These are phyloP conservation scores for Stichopus chloronotus DNA, from an alignment of 35 echinoderm and acorn worm genomes.

Conservation along the genomic window DNA sequence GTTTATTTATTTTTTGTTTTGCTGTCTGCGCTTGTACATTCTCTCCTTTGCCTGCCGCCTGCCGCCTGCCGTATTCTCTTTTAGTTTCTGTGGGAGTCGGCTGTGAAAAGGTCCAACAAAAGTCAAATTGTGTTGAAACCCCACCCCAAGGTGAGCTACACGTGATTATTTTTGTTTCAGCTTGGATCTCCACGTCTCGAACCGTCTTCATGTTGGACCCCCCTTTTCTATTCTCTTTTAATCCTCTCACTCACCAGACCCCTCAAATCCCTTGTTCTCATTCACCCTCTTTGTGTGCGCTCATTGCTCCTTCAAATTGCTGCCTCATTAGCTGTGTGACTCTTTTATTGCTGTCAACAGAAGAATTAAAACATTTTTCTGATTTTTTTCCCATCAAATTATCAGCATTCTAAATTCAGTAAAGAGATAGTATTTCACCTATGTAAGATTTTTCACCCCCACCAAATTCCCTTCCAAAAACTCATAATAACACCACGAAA, in stretches of 20 bases:
- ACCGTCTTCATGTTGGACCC: not conserved
- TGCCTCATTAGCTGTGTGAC: too few species aligned
- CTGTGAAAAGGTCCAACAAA: slow-evolving; percentile 31
- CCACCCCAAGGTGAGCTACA: slow-evolving; percentile 38
- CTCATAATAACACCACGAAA: too few species aligned
- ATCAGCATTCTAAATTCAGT: too few species aligned
- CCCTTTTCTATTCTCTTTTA: not conserved
- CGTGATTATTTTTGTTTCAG: not conserved
- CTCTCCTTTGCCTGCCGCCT: slow-evolving; percentile 37
- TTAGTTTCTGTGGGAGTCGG: slow-evolving; percentile 43
- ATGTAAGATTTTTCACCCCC: too few species aligned
- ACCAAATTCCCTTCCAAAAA: too few species aligned
- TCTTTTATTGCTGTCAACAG: too few species aligned
- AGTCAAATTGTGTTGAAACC: slow-evolving; percentile 33
- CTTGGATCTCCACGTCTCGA: not conserved
- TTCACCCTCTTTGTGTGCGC: too few species aligned
- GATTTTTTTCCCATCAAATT: too few species aligned
- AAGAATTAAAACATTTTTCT: too few species aligned
- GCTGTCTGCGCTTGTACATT: slow-evolving; percentile 9
- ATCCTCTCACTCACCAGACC: not conserved
- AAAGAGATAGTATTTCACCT: too few species aligned
- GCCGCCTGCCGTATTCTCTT: slow-evolving; percentile 5
- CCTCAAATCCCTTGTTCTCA: too few species aligned
- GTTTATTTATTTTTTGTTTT: not conserved
- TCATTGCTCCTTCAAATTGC: too few species aligned